Conservation (phyloP, 2,888 invertebrate genomes). For the Cephus pulcher region DNA sequence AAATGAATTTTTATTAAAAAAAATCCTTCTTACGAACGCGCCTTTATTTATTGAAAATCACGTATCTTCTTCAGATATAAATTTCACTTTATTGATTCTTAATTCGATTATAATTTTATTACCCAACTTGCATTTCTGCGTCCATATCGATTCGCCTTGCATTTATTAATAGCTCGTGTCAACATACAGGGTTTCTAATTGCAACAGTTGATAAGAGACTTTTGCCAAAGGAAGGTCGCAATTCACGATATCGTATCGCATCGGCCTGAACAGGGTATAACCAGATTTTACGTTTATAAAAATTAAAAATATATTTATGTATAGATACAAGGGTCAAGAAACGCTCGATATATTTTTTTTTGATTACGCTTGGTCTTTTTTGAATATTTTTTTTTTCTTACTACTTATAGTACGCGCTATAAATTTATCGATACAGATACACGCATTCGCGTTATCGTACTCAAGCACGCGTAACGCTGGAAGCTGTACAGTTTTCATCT, state of each 20-base stretch:
- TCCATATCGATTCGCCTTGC: neutral
- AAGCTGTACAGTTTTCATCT: neutral
- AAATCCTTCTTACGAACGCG: neutral
- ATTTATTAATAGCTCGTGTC: neutral
- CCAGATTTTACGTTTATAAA: neutral
- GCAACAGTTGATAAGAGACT: neutral
- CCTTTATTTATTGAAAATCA: neutral
- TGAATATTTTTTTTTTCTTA: neutral
- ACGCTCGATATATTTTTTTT: neutral
- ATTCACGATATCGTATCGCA: neutral
- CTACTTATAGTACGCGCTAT: neutral
- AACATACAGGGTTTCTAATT: neutral
- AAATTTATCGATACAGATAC: neutral
- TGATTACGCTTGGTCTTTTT: neutral
- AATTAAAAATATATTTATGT: neutral
- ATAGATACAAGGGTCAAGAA: neutral
- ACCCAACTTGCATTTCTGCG: neutral
- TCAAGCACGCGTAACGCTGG: neutral
- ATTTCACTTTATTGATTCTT: neutral
- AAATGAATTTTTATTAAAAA: neutral
- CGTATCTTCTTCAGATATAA: neutral
- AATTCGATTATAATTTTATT: neutral
- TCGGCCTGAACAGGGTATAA: neutral
- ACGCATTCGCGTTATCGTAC: neutral
- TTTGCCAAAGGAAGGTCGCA: neutral